A percentile compares a stretch with the other conserved stretches of the same genome.
Conservation (phyloP, 2,113 vertebrate genomes). For the Nothocercus nigrocapillus region DNA sequence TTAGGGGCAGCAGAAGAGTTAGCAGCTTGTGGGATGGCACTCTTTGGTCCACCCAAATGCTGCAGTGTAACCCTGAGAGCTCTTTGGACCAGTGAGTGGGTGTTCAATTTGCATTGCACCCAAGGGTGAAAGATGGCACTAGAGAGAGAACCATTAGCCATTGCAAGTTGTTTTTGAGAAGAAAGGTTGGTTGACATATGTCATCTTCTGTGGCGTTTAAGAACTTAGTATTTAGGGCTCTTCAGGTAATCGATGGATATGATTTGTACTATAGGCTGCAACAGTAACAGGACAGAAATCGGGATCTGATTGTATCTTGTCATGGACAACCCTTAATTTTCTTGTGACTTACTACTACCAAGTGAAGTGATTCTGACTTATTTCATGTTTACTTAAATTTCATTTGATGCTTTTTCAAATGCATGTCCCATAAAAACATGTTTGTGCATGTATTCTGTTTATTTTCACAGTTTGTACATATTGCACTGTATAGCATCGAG, state of each 20-base stretch:
- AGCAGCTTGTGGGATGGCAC: fast-evolving
- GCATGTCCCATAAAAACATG: neutral
- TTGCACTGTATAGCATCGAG: neutral
- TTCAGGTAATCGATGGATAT: neutral
- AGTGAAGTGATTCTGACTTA: neutral
- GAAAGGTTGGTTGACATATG: neutral
- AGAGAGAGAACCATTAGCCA: neutral
- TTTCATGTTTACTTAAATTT: neutral
- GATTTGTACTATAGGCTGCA: neutral
- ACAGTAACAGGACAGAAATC: neutral
- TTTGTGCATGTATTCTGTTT: neutral
- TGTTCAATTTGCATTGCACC: fast-evolving
- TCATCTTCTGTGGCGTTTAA: neutral
- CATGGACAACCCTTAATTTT: neutral
- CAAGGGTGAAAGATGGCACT: neutral
- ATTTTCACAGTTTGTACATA: neutral
- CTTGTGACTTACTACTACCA: neutral
- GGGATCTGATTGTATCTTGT: neutral
- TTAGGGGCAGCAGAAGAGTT: neutral
- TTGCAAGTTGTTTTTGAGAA: neutral
- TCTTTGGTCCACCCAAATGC: neutral
- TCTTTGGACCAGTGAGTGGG: neutral
- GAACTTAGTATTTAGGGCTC: neutral
- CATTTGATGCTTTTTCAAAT: neutral
- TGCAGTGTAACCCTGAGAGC: neutral